phyloP scores from a whole-genome alignment of 2,888 invertebrate species.

The Creontiades dilutus region DNA sequence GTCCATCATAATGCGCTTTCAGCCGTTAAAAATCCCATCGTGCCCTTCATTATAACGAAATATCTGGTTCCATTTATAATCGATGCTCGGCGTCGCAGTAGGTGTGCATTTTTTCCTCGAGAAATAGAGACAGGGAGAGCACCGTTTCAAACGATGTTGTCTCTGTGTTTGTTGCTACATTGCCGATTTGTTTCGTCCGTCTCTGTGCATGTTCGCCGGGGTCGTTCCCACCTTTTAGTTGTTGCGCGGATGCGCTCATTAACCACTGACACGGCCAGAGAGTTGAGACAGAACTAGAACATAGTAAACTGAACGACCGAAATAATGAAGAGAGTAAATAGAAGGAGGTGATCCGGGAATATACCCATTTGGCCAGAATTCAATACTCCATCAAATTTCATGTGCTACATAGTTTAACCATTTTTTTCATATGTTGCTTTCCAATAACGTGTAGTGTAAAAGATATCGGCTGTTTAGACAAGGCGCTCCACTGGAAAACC shows the following conservation, averaged over 20 bases:
- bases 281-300: background rate
- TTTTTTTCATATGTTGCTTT: no score
- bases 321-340: background rate
- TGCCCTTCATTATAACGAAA: background rate
- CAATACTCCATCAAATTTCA: no score
- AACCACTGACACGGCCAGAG: slow-evolving; percentile 27
- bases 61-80: background rate
- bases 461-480: no score
- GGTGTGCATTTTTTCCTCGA: background rate
- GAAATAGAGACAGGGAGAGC: background rate
- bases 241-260: slow-evolving; percentile 31
- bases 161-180: background rate
- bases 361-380: no score
- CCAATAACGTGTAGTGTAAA: no score
- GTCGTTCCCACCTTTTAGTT: slow-evolving; percentile 35
- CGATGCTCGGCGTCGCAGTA: background rate
- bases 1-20: slow-evolving; percentile 12
- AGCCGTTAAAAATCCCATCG: background rate
- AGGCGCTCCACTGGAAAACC: no score
- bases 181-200: background rate
- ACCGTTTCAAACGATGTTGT: background rate
- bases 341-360: no score
- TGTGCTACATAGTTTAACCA: no score
- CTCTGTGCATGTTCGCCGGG: background rate
- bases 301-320: background rate